Evolutionary conservation across 2,113 vertebrate genomes (phyloP).

Genomic region (Acrocephalus kingi): DNA sequence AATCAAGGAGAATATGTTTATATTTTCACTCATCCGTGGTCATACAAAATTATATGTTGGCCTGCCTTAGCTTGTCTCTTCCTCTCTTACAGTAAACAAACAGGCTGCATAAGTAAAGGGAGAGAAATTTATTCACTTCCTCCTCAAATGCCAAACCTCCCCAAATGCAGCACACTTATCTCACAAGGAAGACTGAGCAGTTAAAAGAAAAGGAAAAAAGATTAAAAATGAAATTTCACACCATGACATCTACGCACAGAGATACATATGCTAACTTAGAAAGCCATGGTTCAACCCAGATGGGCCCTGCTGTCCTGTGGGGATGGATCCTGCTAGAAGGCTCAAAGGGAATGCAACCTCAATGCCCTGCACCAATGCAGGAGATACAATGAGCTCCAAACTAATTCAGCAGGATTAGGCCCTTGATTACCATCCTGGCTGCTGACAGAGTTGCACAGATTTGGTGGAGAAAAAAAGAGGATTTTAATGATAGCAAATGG

Average conservation of each 20-base stretch:
- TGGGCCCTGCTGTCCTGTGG: accelerated
- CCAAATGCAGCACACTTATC: neutral
- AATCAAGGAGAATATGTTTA: neutral
- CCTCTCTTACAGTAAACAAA: neutral
- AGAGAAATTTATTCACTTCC: neutral
- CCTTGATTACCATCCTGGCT: neutral
- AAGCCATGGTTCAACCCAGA: neutral
- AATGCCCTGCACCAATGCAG: neutral
- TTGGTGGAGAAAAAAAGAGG: neutral
- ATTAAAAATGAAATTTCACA: neutral
- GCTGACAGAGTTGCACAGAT: neutral
- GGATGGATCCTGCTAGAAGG: neutral
- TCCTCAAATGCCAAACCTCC: neutral
- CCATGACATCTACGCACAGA: neutral
- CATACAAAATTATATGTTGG: neutral
- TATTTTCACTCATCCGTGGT: neutral
- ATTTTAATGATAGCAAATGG: neutral
- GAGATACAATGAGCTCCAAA: neutral
- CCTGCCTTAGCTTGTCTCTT: neutral
- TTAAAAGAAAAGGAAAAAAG: neutral
- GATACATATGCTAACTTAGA: neutral
- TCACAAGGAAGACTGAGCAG: neutral
- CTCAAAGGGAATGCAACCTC: neutral
- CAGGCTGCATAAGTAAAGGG: neutral
- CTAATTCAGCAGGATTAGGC: neutral